phyloP scores from a whole-genome alignment of 2,888 invertebrate genomes.

The Beris chalybata region DNA sequence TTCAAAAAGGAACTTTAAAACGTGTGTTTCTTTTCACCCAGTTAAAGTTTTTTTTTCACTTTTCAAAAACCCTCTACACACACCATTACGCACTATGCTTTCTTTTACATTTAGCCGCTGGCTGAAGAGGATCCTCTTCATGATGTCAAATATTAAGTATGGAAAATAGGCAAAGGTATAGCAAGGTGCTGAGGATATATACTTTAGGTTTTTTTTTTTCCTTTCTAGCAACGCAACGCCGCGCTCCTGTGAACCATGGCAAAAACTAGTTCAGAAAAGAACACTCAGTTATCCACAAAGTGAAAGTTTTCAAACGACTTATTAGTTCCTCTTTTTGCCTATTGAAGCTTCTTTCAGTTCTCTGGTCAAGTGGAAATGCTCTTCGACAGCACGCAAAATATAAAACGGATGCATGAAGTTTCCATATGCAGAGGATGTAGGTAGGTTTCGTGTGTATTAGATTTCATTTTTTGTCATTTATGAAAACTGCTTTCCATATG shows the following conservation, averaged over 20 bases:
- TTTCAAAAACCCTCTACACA: background rate
- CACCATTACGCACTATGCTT: conserved; percentile 6
- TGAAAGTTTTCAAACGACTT: conserved; percentile 23
- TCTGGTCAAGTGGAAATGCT: conserved; percentile 9
- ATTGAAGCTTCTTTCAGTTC: conserved; percentile 5
- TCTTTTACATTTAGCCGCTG: background rate
- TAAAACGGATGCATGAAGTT: background rate
- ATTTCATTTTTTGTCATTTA: too few species aligned
- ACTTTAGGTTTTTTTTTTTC: too few species aligned
- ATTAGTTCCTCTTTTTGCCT: conserved; percentile 21
- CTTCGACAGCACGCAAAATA: conserved; percentile 15
- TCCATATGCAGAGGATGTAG: too few species aligned
- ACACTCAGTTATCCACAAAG: conserved; percentile 21
- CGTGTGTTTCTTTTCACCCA: conserved; percentile 1
- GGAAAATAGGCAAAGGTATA: background rate
- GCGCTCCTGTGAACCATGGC: background rate
- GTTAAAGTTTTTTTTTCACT: background rate
- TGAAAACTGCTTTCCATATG: too few species aligned
- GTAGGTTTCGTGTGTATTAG: too few species aligned
- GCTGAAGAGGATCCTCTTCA: background rate
- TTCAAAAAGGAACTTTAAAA: background rate
- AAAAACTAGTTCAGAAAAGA: conserved; percentile 23
- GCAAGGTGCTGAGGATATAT: too few species aligned
- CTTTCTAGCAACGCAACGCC: background rate
- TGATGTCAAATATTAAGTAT: conserved; percentile 11